Evolutionary conservation across 37 sponge, comb jelly and placozoan species (phyloP), one percentile per base, ranked within the genome.

Genomic region (Hexactinellida sp.): DNA sequence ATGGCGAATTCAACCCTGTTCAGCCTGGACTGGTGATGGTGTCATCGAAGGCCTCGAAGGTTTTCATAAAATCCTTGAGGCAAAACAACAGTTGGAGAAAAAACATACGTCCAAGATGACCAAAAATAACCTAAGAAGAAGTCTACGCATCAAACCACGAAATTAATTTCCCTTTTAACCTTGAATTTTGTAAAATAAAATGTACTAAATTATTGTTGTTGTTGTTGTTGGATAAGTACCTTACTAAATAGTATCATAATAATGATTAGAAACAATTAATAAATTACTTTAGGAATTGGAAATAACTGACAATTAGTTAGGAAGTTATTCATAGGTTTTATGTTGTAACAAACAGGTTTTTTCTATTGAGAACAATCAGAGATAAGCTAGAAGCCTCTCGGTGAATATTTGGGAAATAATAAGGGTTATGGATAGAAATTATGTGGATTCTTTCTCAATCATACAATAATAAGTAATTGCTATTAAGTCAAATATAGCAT

Each of bases 61-160:
- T 25, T 28, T 63, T 7, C 76, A 63, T 28, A 63, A 63, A 63
- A 3, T 63, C 3, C 76, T 63, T 28, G 1, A 25, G 34, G 30
- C 21, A 10, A 63, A 63, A n/a, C 25, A 23, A 10, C 21, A 10
- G 5, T 21, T 63, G 76, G 76, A 63, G 13, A 63, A n/a, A 23
- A 63, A 63, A 63, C 76, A 63, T 3, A 63, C 5, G 3, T 3
- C 25, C 76, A 10, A 63, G 3, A 3, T 63, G 3, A 28, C 1
- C 25, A 63, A 63, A n/a, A 63, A 28, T 63, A 63, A 63, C 3
- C 76, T 63, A 63, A 23, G 76, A 63, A 10, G 30, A n/a, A 63
- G 76, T n/a, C 34, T 63, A 5, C 76, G 76, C 13, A 63, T 63
- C 13, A 63, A 63, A 63, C 76, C 76, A 63, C 76, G 76, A 63